Percentiles rank a stretch among this genome's conserved stretches.
Conservation (phyloP, 2,113 vertebrate genomes). For the Microcebus jonahi region DNA sequence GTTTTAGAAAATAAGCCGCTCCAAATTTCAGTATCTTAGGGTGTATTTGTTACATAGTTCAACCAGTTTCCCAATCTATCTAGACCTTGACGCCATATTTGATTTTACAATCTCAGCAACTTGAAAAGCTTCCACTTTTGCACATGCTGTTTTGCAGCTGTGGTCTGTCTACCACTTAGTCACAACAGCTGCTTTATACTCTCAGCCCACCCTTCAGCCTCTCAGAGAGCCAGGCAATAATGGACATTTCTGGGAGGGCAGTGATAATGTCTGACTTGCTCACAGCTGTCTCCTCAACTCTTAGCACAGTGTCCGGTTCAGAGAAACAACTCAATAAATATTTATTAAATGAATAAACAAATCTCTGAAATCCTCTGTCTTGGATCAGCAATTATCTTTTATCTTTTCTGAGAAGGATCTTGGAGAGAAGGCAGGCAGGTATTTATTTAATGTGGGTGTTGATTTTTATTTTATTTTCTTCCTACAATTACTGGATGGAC, state of each 20-base stretch:
- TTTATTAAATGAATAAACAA: conserved; percentile 23
- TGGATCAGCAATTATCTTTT: background rate
- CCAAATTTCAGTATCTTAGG: conserved; percentile 14
- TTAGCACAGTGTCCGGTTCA: background rate
- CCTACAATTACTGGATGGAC: background rate
- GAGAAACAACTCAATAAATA: conserved; percentile 24
- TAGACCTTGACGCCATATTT: conserved; percentile 26
- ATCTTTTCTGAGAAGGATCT: conserved; percentile 19
- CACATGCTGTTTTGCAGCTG: background rate
- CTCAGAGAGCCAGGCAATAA: background rate
- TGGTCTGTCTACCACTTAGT: background rate
- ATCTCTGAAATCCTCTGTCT: conserved; percentile 35
- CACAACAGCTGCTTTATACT: background rate
- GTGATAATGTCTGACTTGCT: background rate
- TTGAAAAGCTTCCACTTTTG: conserved; percentile 10
- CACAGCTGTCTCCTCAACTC: background rate
- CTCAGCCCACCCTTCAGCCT: background rate
- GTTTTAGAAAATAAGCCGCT: conserved; percentile 53
- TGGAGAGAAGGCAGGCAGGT: background rate
- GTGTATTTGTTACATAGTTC: conserved; percentile 26
- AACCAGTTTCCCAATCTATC: conserved; percentile 41
- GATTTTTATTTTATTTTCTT: conserved; percentile 34
- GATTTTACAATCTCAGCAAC: conserved; percentile 10
- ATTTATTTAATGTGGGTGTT: background rate
- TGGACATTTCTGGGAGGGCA: conserved; percentile 14